Conservation (phyloP, 2,113 vertebrate species). For the Fulica atra region DNA sequence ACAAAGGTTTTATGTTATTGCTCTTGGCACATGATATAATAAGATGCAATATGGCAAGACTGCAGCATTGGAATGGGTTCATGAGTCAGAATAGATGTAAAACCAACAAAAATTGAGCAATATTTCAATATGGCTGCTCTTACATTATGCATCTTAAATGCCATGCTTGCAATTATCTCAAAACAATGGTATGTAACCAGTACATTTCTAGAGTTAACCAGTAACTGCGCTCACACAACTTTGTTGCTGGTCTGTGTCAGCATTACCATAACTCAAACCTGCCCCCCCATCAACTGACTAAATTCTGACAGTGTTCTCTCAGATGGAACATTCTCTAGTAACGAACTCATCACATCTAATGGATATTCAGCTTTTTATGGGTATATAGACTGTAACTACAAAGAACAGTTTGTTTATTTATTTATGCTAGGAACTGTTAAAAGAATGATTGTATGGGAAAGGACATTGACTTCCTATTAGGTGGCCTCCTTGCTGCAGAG, state of each 20-base stretch:
- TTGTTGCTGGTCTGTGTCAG: background rate
- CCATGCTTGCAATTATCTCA: background rate
- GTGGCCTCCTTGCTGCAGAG: background rate
- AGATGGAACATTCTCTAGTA: background rate
- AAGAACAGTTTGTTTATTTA: background rate
- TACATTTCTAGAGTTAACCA: background rate
- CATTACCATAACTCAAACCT: background rate
- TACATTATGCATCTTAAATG: background rate
- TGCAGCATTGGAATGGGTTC: background rate
- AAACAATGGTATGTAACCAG: background rate
- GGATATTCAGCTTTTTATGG: background rate
- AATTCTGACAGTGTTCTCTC: background rate
- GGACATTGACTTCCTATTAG: background rate
- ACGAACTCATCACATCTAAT: background rate
- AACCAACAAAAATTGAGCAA: background rate
- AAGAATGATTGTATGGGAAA: background rate
- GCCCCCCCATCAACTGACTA: background rate
- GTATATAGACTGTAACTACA: background rate
- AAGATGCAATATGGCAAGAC: constrained; percentile 14
- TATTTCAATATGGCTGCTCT: background rate
- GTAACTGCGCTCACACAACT: background rate
- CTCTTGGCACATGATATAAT: constrained; percentile 27
- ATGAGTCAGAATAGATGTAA: background rate
- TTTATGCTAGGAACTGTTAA: background rate
- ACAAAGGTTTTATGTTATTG: constrained; percentile 40